Evolutionary conservation across 2,888 invertebrate species (phyloP), one percentile per base, ranked within the genome.

Genomic region (Folsomia manolachei): DNA sequence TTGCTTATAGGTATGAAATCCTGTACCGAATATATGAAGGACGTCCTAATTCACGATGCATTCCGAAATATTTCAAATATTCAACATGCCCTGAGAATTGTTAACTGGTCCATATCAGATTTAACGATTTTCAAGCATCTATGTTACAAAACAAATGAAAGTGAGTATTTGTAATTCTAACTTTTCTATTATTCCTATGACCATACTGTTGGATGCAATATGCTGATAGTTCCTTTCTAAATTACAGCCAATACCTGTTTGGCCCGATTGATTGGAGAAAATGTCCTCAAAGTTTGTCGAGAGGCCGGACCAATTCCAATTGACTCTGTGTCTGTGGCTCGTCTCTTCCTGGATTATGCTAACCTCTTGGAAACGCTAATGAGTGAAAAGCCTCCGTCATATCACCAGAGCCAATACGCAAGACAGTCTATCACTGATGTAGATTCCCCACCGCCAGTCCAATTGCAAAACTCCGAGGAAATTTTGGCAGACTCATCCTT

Each of bases 1-100:
- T n/a, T n/a, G n/a, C n/a, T n/a, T n/a, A n/a, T n/a, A 27, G 74
- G 24, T 74, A 74, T 23, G 71, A 71, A 53, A 71, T 74, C 21
- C n/a, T 74, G 39, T 74, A 74, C 26, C 56, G 66, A 19, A 53
- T 74, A 14, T n/a, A 51, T 71, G 4, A 71, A 69, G 24, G 74
- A 74, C 39, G 69, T 71, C 9, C 19, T 71, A 1, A 7, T 27
- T 19, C 71, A 71, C 18, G 71, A 74, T 24, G 23, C 26, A 25
- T 52, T 71, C 2, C 69, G 71, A 1, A 68, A 26, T 56, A 63
- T 67, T 1, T 25, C n/a, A 7, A 24, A 27, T 2, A 1, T 74
- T 2, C 27, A 56, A 27, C 53, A 26, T 2, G 64, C 63, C 60
- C 23, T 75, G 4, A 56, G 23, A 19, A 75, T 75, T 27, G 61